Conservation (phyloP, 2,888 invertebrate species). For the Lydus trimaculatus region DNA sequence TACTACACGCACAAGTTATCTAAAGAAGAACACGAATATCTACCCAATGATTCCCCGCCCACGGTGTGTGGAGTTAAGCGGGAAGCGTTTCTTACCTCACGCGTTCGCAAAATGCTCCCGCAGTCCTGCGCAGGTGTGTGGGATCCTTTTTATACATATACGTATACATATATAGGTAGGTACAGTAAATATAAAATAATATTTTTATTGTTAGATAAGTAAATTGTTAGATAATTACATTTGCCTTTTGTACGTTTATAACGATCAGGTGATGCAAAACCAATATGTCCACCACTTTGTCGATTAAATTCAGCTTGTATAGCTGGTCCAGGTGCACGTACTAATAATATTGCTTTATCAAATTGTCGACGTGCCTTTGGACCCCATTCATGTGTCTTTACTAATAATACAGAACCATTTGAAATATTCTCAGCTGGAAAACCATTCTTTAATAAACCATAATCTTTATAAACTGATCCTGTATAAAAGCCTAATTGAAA, state of each 20-base stretch:
- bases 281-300: constrained; percentile 81
- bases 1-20: no score
- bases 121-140: no score
- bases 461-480: constrained; percentile 84
- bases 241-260: constrained; percentile 69
- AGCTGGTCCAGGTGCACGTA: constrained; percentile 76
- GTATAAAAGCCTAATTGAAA: constrained; percentile 70
- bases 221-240: no score
- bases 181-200: no score
- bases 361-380: constrained; percentile 66
- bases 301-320: constrained; percentile 83
- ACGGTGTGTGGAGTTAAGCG: no score
- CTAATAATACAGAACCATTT: constrained; percentile 78
- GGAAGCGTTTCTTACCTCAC: no score
- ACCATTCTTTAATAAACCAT: constrained; percentile 77
- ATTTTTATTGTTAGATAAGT: no score
- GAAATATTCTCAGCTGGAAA: constrained; percentile 80
- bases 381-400: constrained; percentile 83
- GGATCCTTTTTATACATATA: no score
- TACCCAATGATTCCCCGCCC: no score
- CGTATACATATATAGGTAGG: no score
- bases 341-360: constrained; percentile 72
- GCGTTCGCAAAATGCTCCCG: no score
- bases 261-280: constrained; percentile 75
- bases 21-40: no score